Conservation (phyloP, 2,888 invertebrate genomes). For the Coenonympha arcania region DNA sequence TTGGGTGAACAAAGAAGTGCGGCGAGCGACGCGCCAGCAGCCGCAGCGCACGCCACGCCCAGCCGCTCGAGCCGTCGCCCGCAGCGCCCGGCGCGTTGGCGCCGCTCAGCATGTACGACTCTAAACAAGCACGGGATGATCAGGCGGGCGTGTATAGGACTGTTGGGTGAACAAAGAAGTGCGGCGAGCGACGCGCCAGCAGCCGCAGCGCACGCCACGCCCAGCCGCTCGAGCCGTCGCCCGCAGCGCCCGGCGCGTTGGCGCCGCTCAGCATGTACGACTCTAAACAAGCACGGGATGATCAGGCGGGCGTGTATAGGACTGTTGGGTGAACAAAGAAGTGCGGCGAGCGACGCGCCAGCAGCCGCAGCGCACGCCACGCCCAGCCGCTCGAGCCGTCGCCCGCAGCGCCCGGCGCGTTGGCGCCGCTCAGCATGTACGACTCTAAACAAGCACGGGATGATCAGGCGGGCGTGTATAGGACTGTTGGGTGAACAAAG, state of each 20-base stretch:
- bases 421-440: conserved; percentile 57
- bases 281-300: conserved; percentile 77
- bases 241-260: conserved; percentile 68
- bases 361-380: conserved; percentile 92
- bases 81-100: conserved; percentile 65
- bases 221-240: conserved; percentile 84
- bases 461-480: conserved; percentile 90
- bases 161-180: conserved; percentile 91
- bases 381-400: conserved; percentile 88
- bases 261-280: conserved; percentile 56
- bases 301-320: conserved; percentile 89
- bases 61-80: conserved; percentile 81
- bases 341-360: conserved; percentile 91
- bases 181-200: conserved; percentile 88
- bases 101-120: conserved; percentile 57
- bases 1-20: conserved; percentile 92
- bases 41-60: conserved; percentile 94
- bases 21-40: conserved; percentile 90
- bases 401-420: conserved; percentile 65
- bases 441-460: conserved; percentile 70
- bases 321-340: conserved; percentile 91
- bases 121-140: conserved; percentile 79
- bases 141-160: conserved; percentile 89
- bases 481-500: conserved; percentile 89
- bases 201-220: conserved; percentile 95